Percentiles rank a stretch among this genome's conserved stretches.
Conservation (phyloP, 2,113 vertebrate species). For the Miniopterus natalensis region DNA sequence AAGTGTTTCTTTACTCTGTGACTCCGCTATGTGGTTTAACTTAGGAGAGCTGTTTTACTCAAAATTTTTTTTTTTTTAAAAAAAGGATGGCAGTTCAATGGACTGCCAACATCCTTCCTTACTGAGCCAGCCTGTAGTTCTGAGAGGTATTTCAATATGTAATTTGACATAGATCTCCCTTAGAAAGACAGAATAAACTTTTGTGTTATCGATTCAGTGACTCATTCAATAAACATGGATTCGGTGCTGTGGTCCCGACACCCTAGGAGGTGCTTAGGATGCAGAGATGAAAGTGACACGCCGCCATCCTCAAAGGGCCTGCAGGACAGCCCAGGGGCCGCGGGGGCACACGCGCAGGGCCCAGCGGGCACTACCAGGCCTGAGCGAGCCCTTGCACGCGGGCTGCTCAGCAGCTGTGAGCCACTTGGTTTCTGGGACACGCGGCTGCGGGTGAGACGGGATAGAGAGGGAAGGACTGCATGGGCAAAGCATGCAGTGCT, state of each 20-base stretch:
- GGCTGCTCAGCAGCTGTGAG: background rate
- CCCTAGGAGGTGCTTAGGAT: background rate
- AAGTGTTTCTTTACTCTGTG: background rate
- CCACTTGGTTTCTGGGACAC: background rate
- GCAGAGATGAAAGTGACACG: background rate
- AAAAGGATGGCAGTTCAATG: background rate
- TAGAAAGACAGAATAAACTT: conserved; percentile 14
- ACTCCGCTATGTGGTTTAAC: background rate
- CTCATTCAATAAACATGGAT: background rate
- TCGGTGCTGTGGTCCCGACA: background rate
- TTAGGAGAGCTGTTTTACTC: background rate
- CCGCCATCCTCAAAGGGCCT: background rate
- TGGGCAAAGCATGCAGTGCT: background rate
- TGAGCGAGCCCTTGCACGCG: background rate
- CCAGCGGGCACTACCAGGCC: background rate
- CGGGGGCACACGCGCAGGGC: background rate
- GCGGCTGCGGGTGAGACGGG: background rate
- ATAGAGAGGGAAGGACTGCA: background rate
- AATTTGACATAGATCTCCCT: conserved; percentile 7
- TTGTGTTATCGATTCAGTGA: background rate
- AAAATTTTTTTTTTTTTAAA: background rate
- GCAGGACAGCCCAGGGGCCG: background rate
- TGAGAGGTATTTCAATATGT: background rate
- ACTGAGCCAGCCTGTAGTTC: background rate
- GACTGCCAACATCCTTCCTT: background rate